phyloP scores from a whole-genome alignment of 1,140 invertebrate genomes.

The Kradibia gibbosae region DNA sequence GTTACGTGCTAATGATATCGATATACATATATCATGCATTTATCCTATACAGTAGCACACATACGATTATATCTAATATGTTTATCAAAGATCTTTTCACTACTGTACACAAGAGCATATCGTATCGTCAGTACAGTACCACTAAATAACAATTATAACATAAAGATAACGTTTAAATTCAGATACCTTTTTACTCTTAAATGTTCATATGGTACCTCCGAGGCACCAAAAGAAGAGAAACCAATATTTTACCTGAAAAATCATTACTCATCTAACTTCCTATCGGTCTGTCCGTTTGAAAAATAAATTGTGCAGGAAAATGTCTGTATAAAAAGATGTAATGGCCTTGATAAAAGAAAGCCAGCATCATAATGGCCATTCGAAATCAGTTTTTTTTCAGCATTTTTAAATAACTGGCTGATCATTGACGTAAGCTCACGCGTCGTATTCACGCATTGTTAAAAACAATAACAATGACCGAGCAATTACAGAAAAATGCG shows the following conservation, averaged over 20 bases:
- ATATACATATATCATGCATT: conserved; percentile 4
- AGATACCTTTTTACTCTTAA: conserved; percentile 49
- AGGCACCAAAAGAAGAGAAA: conserved; percentile 52
- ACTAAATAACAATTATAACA: conserved; percentile 47
- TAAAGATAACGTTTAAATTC: conserved; percentile 35
- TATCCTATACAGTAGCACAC: neutral
- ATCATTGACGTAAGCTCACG: too few relatives aligned
- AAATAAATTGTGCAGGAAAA: conserved; percentile 29
- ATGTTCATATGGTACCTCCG: conserved; percentile 51
- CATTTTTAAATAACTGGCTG: too few relatives aligned
- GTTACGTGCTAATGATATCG: neutral
- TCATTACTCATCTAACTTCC: conserved; percentile 48
- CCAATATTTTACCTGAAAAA: conserved; percentile 52
- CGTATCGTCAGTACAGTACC: conserved; percentile 52
- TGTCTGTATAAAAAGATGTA: conserved; percentile 10
- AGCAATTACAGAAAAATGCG: too few relatives aligned
- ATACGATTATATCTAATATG: conserved; percentile 7
- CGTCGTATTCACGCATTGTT: too few relatives aligned
- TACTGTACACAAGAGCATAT: conserved; percentile 49
- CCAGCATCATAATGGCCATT: neutral
- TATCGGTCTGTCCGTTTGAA: conserved; percentile 18
- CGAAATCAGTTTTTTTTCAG: too few relatives aligned
- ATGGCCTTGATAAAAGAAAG: neutral
- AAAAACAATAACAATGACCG: too few relatives aligned
- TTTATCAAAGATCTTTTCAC: conserved; percentile 16